Evolutionary conservation across 1,140 invertebrate species (phyloP).

Genomic region (Musca domestica): DNA sequence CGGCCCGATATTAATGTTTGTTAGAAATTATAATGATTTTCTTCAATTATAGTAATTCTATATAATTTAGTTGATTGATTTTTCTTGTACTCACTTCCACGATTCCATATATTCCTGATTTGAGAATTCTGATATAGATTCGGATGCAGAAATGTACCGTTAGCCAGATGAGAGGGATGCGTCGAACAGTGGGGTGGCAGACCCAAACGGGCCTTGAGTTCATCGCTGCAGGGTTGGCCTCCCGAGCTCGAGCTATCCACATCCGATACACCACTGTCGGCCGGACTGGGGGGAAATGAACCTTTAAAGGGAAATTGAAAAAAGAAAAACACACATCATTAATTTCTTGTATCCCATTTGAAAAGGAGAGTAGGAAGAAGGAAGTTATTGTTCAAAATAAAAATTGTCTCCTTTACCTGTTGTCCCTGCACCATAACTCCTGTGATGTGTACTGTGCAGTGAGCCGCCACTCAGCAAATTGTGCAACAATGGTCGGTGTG

Average conservation of each 20-base stretch:
- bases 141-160: slow-evolving; percentile 54
- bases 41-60: too few relatives aligned
- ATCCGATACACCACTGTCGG: slow-evolving; percentile 94
- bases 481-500: slow-evolving; percentile 51
- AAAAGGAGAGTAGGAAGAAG: neutral
- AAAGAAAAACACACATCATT: neutral
- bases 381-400: neutral
- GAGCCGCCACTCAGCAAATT: slow-evolving; percentile 51
- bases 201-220: slow-evolving; percentile 78
- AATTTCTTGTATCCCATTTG: neutral
- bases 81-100: slow-evolving; percentile 45
- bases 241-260: slow-evolving; percentile 93
- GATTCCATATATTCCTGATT: slow-evolving; percentile 53
- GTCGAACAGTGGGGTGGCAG: slow-evolving; percentile 46
- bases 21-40: too few relatives aligned
- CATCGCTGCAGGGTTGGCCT: slow-evolving; percentile 77
- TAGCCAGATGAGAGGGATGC: slow-evolving; percentile 38
- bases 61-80: too few relatives aligned
- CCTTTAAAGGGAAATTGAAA: slow-evolving; percentile 56
- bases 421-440: slow-evolving; percentile 52
- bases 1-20: too few relatives aligned
- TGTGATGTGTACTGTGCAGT: slow-evolving; percentile 53
- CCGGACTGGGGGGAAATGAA: slow-evolving; percentile 93
- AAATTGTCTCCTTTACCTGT: slow-evolving; percentile 48
- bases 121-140: slow-evolving; percentile 54